Percentiles rank a stretch among this genome's conserved stretches.
These are phyloP conservation scores for Caenorhabditis sp. DNA, from an alignment of 2,888 invertebrate genomes.

Conservation along the genomic window DNA sequence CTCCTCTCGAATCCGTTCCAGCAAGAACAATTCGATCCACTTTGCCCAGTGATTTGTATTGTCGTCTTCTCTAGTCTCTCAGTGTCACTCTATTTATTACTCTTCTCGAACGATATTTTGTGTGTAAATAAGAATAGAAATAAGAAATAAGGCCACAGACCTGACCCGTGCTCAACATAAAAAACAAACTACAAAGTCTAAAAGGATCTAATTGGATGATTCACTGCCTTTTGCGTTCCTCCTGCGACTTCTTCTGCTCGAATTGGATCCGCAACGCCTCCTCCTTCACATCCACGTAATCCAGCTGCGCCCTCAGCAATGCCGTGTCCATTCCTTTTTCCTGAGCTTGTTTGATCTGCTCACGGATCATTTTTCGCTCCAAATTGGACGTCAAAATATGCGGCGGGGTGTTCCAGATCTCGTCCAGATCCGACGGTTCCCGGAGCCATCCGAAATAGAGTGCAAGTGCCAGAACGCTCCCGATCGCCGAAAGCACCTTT, in stretches of 20 bases:
- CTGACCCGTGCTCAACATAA: slow-evolving; percentile 17
- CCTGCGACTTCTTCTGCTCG: slow-evolving; percentile 56
- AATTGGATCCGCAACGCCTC: slow-evolving; percentile 72
- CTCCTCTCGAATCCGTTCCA: slow-evolving; percentile 54
- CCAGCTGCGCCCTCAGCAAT: slow-evolving; percentile 71
- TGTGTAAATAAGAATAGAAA: slow-evolving; percentile 12
- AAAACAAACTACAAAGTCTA: slow-evolving; percentile 21
- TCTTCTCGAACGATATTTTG: not conserved
- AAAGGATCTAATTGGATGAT: not conserved
- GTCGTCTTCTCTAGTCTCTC: not conserved
- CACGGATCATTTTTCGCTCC: slow-evolving; percentile 71
- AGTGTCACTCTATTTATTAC: slow-evolving; percentile 28
- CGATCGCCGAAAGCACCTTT: slow-evolving; percentile 66
- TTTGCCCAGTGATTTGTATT: slow-evolving; percentile 46
- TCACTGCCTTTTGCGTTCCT: slow-evolving; percentile 21
- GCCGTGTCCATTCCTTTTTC: slow-evolving; percentile 70
- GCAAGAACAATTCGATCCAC: slow-evolving; percentile 53
- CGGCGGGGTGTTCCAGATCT: slow-evolving; percentile 70
- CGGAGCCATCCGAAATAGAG: slow-evolving; percentile 74
- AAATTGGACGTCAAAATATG: slow-evolving; percentile 72
- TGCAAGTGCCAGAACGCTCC: slow-evolving; percentile 64
- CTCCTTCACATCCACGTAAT: slow-evolving; percentile 76
- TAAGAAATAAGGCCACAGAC: slow-evolving; percentile 16
- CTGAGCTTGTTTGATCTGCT: slow-evolving; percentile 71
- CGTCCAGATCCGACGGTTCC: slow-evolving; percentile 74